phyloP scores from a whole-genome alignment of 2,888 invertebrate species.

The Limulus polyphemus region DNA sequence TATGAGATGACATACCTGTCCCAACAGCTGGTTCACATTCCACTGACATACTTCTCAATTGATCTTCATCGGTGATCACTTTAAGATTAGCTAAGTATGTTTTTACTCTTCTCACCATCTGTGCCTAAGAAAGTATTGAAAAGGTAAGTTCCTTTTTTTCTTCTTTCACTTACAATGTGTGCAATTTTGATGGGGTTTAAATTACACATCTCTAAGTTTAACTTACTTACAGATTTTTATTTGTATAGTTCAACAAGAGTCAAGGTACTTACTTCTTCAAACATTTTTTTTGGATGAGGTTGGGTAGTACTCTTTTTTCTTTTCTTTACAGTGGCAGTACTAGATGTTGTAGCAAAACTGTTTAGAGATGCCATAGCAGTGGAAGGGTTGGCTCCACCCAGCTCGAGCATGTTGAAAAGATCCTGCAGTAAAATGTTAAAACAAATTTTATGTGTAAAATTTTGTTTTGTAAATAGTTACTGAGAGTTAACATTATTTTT shows the following conservation, averaged over 20 bases:
- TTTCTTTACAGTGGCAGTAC: slow-evolving; percentile 64
- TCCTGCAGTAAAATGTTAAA: slow-evolving; percentile 39
- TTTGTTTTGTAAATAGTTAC: too few species aligned
- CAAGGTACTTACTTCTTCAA: slow-evolving; percentile 56
- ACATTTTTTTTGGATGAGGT: slow-evolving; percentile 95
- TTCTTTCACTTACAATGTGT: too few species aligned
- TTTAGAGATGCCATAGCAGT: slow-evolving; percentile 78
- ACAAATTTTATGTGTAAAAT: too few species aligned
- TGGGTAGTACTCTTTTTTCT: slow-evolving; percentile 78
- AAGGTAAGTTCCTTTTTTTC: too few species aligned
- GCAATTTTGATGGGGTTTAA: too few species aligned
- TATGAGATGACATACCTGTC: background rate
- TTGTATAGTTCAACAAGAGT: too few species aligned
- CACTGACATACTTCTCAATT: slow-evolving; percentile 71
- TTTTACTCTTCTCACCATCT: slow-evolving; percentile 94
- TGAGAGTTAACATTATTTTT: too few species aligned
- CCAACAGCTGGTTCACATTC: slow-evolving; percentile 57
- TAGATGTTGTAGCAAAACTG: slow-evolving; percentile 20
- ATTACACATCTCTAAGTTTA: too few species aligned
- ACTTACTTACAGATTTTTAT: too few species aligned
- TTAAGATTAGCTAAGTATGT: slow-evolving; percentile 87
- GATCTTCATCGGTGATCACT: slow-evolving; percentile 80
- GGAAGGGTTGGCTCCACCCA: slow-evolving; percentile 73
- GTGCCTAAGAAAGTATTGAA: slow-evolving; percentile 45
- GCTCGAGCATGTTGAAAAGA: slow-evolving; percentile 65